phyloP scores from a whole-genome alignment of 2,888 invertebrate genomes.

The Lasioglossum pauxillum region DNA sequence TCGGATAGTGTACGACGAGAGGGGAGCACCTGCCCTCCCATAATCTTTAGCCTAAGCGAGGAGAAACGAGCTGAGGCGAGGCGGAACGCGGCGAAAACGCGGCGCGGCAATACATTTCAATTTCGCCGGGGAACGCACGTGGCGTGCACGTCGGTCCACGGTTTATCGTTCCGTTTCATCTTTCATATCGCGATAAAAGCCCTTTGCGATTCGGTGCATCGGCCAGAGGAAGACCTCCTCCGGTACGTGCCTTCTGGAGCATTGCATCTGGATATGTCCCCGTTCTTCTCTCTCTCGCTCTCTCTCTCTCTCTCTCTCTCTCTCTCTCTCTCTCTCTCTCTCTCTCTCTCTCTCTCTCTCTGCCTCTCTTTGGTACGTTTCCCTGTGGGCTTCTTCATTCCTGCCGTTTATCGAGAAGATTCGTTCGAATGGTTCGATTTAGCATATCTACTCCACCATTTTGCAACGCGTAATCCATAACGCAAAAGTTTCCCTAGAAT shows the following conservation, averaged over 20 bases:
- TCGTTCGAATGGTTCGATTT: conserved; percentile 4
- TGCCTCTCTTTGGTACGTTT: no score
- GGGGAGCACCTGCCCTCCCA: conserved; percentile 2
- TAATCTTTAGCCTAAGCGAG: background rate
- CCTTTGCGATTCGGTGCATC: conserved; percentile 33
- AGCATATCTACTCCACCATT: conserved; percentile 41
- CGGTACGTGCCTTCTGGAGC: conserved; percentile 41
- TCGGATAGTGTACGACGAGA: background rate
- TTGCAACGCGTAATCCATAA: conserved; percentile 64
- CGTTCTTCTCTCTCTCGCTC: no score
- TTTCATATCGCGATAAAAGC: conserved; percentile 62
- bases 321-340: background rate
- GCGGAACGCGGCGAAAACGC: conserved; percentile 27
- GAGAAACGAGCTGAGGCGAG: background rate
- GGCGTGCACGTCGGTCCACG: conserved; percentile 30
- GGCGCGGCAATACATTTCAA: conserved; percentile 65
- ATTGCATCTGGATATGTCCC: conserved; percentile 47
- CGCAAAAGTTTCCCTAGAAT: conserved; percentile 1
- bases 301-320: no score
- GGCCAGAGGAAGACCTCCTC: conserved; percentile 20
- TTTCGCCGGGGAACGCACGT: conserved; percentile 51
- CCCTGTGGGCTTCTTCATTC: background rate
- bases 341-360: no score
- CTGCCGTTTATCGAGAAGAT: background rate
- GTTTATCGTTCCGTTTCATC: conserved; percentile 67